A percentile compares a stretch with the other conserved stretches of the same genome.
Evolutionary conservation across 2,113 vertebrate genomes (phyloP).

Genomic region (Cyprinus carpio): DNA sequence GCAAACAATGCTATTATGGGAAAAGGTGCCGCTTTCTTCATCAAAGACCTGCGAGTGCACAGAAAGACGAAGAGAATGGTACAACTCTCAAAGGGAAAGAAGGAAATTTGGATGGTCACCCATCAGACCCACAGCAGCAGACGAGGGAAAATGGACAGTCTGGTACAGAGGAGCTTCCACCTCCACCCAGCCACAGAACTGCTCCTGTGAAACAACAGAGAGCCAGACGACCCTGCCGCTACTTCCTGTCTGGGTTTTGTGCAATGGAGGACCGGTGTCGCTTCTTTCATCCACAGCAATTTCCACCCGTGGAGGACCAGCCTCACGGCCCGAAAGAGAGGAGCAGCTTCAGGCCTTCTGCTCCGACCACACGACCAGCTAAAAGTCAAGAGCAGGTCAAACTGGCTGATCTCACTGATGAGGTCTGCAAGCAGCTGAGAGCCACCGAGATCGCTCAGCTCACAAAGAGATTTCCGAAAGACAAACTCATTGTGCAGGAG

Average conservation of each 20-base stretch:
- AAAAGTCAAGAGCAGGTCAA: conserved; percentile 65
- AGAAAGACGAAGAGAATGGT: conserved; percentile 44
- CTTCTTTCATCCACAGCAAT: conserved; percentile 76
- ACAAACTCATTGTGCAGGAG: conserved; percentile 79
- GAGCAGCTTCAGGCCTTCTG: conserved; percentile 17
- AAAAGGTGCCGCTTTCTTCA: conserved; percentile 77
- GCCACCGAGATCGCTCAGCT: conserved; percentile 78
- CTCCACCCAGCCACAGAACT: conserved; percentile 16
- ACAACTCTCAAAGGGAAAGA: not conserved
- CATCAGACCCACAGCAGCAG: not conserved
- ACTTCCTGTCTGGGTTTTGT: conserved; percentile 79
- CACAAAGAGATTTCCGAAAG: conserved; percentile 77
- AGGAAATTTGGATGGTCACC: not conserved
- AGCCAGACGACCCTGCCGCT: conserved; percentile 70
- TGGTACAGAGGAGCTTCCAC: conserved; percentile 19
- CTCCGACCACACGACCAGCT: conserved; percentile 38
- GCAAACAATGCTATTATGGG: conserved; percentile 75
- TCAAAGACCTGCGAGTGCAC: conserved; percentile 52
- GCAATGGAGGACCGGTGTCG: conserved; percentile 78
- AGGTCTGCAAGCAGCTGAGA: conserved; percentile 67
- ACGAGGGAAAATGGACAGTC: not conserved
- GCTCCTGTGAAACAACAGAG: conserved; percentile 27
- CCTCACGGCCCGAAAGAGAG: not conserved
- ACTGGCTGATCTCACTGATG: conserved; percentile 73
- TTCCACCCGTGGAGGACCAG: conserved; percentile 56